Percentiles rank a stretch among this genome's conserved stretches.
phyloP scores from a whole-genome alignment of 1,140 invertebrate species.

The Heliconius hewitsoni region DNA sequence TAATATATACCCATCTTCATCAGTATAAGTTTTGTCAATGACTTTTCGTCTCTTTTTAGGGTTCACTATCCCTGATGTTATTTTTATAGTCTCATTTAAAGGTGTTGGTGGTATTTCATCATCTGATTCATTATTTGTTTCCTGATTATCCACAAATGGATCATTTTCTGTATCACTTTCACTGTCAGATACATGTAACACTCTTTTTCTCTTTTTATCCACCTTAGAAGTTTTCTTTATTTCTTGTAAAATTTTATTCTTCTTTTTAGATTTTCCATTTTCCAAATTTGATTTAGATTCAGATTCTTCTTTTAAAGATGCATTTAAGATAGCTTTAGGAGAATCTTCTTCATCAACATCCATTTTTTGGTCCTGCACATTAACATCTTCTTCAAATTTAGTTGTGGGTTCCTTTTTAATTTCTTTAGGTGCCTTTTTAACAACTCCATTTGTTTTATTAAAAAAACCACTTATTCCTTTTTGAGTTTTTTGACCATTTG shows the following conservation, averaged over 20 bases:
- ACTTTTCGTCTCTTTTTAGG: constrained; percentile 73
- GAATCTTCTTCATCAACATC: constrained; percentile 33
- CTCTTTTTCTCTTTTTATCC: constrained; percentile 72
- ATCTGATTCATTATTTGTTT: constrained; percentile 57
- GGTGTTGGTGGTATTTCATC: constrained; percentile 78
- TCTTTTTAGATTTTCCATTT: constrained; percentile 20
- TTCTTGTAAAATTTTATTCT: constrained; percentile 50
- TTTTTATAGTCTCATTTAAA: constrained; percentile 60
- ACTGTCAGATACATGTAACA: constrained; percentile 71
- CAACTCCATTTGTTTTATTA: constrained; percentile 49
- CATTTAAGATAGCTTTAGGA: background rate
- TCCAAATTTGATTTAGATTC: background rate
- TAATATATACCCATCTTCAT: constrained; percentile 73
- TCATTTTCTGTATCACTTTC: constrained; percentile 72
- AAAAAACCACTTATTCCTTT: constrained; percentile 70
- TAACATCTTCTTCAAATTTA: constrained; percentile 36
- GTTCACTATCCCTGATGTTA: constrained; percentile 69
- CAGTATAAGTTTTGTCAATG: constrained; percentile 73
- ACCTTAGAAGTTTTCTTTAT: constrained; percentile 66
- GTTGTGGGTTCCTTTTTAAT: constrained; percentile 24
- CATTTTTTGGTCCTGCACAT: constrained; percentile 37
- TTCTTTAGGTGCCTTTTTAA: constrained; percentile 42
- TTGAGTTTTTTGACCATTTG: constrained; percentile 47
- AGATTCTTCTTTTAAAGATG: constrained; percentile 19
- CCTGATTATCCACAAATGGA: constrained; percentile 54